Evolutionary conservation across 37 sponge, comb jelly and placozoan species (phyloP).

Genomic region (Aphrocallistes beatrix): DNA sequence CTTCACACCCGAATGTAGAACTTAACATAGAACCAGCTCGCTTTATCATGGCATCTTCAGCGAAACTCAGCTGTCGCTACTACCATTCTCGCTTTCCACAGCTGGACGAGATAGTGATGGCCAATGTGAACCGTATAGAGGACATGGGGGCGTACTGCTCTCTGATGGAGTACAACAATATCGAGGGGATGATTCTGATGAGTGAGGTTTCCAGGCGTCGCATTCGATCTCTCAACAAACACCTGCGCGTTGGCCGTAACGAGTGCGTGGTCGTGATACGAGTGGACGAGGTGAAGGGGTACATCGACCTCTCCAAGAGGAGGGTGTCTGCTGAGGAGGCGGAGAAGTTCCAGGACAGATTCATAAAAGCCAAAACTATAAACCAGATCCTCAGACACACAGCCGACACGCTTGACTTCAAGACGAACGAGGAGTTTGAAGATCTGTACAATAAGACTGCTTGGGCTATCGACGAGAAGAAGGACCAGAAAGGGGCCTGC

Average conservation of each 20-base stretch:
- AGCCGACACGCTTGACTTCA: conserved; percentile 65
- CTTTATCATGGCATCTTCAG: conserved; percentile 21
- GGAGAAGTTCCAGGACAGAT: conserved; percentile 87
- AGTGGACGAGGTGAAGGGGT: conserved; percentile 95
- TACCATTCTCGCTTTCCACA: conserved; percentile 77
- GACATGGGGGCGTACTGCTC: conserved; percentile 97
- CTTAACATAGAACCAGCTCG: background rate
- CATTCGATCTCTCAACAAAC: conserved; percentile 92
- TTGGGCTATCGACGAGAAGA: conserved; percentile 77
- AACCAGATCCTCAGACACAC: conserved; percentile 85
- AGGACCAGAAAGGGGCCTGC: conserved; percentile 48
- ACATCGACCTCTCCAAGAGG: conserved; percentile 93
- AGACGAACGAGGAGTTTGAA: conserved; percentile 71
- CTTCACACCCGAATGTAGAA: too few relatives aligned
- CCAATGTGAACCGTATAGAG: conserved; percentile 81
- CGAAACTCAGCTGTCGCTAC: conserved; percentile 44
- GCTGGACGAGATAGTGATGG: conserved; percentile 98
- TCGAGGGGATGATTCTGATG: conserved; percentile 95
- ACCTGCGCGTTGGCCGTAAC: conserved; percentile 86
- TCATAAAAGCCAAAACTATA: conserved; percentile 82
- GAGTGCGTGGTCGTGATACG: conserved; percentile 95
- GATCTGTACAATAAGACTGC: conserved; percentile 82
- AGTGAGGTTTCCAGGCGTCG: conserved; percentile 84
- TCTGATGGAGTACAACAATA: conserved; percentile 88
- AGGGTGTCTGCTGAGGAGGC: conserved; percentile 91